These are phyloP conservation scores for Zosterops pallidus DNA, from an alignment of 2,113 vertebrate genomes.

Conservation along the genomic window DNA sequence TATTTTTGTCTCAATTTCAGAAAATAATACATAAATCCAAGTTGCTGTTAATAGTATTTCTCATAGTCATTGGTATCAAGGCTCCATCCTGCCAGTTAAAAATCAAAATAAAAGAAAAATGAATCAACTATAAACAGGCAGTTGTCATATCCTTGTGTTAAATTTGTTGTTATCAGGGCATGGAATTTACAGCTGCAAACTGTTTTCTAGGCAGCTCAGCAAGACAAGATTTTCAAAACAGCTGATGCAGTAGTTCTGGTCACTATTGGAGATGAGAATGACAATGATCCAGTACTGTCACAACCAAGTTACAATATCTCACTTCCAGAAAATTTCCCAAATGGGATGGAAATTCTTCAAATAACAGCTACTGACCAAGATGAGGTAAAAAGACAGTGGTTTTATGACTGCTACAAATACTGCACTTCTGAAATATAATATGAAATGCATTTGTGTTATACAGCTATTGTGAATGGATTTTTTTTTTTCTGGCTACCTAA, in stretches of 20 bases:
- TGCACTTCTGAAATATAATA: neutral
- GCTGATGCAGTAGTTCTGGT: conserved; percentile 71
- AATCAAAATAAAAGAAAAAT: neutral
- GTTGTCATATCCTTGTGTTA: neutral
- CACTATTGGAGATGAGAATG: conserved; percentile 73
- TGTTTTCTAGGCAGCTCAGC: conserved; percentile 74
- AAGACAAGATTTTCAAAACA: conserved; percentile 71
- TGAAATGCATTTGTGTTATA: neutral
- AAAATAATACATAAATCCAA: neutral
- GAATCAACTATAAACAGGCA: neutral
- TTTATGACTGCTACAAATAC: neutral
- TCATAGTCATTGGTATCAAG: neutral
- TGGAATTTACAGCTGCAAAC: neutral
- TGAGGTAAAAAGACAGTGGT: conserved; percentile 50
- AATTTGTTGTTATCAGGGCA: neutral
- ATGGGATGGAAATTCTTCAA: conserved; percentile 61
- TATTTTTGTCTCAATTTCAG: neutral
- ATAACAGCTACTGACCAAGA: conserved; percentile 70
- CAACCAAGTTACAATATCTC: conserved; percentile 31
- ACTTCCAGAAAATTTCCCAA: conserved; percentile 74
- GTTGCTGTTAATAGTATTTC: neutral
- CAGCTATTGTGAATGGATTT: neutral
- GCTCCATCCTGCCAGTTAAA: neutral
- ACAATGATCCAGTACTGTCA: conserved; percentile 70
- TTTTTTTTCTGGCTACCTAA: neutral